Percentiles rank a stretch among this genome's conserved stretches.
phyloP scores from a whole-genome alignment of 2,113 vertebrate genomes.

The Turdus rufiventris region DNA sequence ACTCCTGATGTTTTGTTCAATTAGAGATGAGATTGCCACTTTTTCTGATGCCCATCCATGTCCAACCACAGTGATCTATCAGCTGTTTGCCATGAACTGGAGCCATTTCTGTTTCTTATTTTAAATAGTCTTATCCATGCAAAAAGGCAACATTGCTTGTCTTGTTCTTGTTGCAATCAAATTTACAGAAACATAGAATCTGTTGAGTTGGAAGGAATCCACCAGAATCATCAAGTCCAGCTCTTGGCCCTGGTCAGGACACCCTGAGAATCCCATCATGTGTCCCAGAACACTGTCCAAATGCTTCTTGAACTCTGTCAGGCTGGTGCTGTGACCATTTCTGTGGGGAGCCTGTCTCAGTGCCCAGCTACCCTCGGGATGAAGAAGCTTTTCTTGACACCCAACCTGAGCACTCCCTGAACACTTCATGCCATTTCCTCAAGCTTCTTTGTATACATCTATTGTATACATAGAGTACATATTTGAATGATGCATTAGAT shows the following conservation, averaged over 20 bases:
- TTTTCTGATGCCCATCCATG: not conserved
- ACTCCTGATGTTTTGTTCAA: not conserved
- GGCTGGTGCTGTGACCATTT: not conserved
- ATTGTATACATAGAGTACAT: not conserved
- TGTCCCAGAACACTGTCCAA: not conserved
- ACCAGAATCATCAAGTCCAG: rapidly evolving
- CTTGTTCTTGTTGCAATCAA: not conserved
- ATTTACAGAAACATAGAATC: not conserved
- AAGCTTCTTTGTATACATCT: not conserved
- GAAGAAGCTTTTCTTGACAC: not conserved
- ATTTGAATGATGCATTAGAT: not conserved
- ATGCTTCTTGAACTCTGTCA: rapidly evolving
- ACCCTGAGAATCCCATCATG: not conserved
- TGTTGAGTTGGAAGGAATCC: not conserved
- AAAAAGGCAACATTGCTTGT: not conserved
- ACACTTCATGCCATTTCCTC: not conserved
- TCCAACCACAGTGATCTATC: not conserved
- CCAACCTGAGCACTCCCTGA: not conserved
- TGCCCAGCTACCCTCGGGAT: rapidly evolving
- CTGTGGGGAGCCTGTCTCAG: not conserved
- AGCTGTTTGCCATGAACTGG: not conserved
- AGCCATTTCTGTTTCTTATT: not conserved
- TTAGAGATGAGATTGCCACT: not conserved
- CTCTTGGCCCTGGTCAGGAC: not conserved
- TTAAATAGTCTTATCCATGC: not conserved